Base-by-base conservation (phyloP, 2,113 vertebrate genomes). In the Leucopsar rothschildi region DNA sequence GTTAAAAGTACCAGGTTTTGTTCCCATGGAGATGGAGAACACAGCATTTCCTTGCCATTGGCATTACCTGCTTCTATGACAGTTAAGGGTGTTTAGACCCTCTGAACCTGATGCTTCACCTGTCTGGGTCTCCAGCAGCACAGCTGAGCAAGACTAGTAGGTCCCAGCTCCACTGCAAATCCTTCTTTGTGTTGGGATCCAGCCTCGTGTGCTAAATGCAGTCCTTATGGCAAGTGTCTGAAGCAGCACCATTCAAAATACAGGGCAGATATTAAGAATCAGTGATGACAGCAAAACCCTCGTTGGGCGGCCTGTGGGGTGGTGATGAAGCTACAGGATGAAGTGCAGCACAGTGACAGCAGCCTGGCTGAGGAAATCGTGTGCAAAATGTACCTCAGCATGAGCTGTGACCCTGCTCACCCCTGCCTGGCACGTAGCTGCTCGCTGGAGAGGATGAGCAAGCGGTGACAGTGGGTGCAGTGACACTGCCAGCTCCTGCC, bases 1-100 rank as follows among this genome's bases (percentile, higher is more conserved):
- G 82, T 75, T 94, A 85, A 42, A 95, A 95, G 89, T 75, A 94
- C 90, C 72, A 75, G 66, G 2, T 71, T 95, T 96, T 88, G 96
- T 97, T 95, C 89, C 95, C 88, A 95, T 96, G 94, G 94, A 95
- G 95, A 97, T 95, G 40, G 55, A 92, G 82, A 94, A 82, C 75
- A 40, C 42, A 82, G 79, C 10, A 2, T 66, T 88, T 87, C 90
- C 68, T 85, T 79, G 44, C 68, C 55, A 25, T 19, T 77, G 82
- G 44, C 39, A 53, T 39, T 84, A 75, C 79, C 73, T 91, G 68
- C 44, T 65, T 88, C 69, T 61, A 13, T 66, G 60, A 28, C 45
- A 52, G 47, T 29, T 28, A 12, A 29, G 37, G 47, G 37, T 84
- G 37, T 73, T 79, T 49, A 42, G 37, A 64, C 44, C 20, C 52